phyloP scores from a whole-genome alignment of 2,888 invertebrate species.

The Crepidodera aurea region DNA sequence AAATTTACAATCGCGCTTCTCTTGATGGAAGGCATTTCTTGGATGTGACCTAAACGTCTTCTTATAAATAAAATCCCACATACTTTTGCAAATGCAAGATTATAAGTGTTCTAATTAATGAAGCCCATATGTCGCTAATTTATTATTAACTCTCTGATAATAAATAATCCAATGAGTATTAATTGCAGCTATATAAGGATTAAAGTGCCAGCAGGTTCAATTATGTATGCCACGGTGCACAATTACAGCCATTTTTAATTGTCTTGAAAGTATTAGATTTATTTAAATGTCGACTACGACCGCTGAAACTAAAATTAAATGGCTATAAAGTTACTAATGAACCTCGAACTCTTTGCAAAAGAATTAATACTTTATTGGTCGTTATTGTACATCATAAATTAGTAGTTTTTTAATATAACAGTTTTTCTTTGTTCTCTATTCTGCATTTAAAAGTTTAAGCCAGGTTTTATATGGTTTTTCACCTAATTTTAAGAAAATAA shows the following conservation, averaged over 20 bases:
- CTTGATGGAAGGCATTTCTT: too few relatives aligned
- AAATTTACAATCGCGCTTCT: too few relatives aligned
- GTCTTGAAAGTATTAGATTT: slow-evolving; percentile 28
- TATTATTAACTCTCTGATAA: slow-evolving; percentile 34
- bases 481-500: too few relatives aligned
- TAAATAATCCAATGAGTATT: slow-evolving; percentile 35
- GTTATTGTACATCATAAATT: background rate
- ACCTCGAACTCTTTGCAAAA: slow-evolving; percentile 20
- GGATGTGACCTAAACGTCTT: background rate
- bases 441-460: too few relatives aligned
- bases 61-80: slow-evolving; percentile 6
- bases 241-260: slow-evolving; percentile 34
- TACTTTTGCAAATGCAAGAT: background rate
- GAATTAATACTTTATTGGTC: slow-evolving; percentile 9
- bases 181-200: slow-evolving; percentile 36
- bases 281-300: slow-evolving; percentile 23
- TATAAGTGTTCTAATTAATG: slow-evolving; percentile 35
- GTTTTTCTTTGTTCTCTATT: too few relatives aligned
- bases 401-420: background rate
- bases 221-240: slow-evolving; percentile 32
- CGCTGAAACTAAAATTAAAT: slow-evolving; percentile 10
- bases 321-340: slow-evolving; percentile 22
- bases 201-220: slow-evolving; percentile 32
- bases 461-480: too few relatives aligned
- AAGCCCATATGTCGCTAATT: slow-evolving; percentile 37